phyloP scores from a whole-genome alignment of 2,113 vertebrate genomes.

The Lycaon pictus region DNA sequence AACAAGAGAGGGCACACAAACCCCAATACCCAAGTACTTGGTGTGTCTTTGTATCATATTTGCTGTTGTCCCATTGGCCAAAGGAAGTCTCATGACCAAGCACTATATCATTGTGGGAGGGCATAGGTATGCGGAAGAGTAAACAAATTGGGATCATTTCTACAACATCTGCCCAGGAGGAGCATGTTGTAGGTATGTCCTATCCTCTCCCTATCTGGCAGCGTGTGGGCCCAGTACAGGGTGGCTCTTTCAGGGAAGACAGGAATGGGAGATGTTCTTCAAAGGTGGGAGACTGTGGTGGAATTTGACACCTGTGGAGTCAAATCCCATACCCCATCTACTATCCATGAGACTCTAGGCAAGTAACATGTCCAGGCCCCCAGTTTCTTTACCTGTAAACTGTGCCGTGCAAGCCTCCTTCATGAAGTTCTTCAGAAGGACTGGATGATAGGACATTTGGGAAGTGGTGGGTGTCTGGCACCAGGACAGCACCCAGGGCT shows the following conservation, averaged over 20 bases:
- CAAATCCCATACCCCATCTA: not conserved
- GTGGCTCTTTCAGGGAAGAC: not conserved
- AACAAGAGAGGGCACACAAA: not conserved
- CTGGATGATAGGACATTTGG: too few species aligned
- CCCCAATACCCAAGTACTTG: not conserved
- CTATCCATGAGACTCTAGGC: not conserved
- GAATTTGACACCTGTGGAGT: not conserved
- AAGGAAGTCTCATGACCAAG: not conserved
- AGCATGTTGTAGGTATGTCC: accelerated
- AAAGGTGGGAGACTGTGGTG: not conserved
- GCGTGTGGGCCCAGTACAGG: too few species aligned
- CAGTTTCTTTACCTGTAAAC: not conserved
- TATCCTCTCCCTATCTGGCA: accelerated
- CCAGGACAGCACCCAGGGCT: not conserved
- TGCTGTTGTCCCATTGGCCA: not conserved
- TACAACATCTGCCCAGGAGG: not conserved
- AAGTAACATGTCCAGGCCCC: not conserved
- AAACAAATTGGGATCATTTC: not conserved
- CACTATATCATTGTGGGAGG: not conserved
- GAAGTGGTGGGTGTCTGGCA: not conserved
- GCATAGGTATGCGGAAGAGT: not conserved
- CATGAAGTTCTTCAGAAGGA: not conserved
- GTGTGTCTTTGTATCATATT: not conserved
- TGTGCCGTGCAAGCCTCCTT: not conserved
- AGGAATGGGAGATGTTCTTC: not conserved